Conservation (phyloP, 2,113 vertebrate species). For the Proteles cristata region DNA sequence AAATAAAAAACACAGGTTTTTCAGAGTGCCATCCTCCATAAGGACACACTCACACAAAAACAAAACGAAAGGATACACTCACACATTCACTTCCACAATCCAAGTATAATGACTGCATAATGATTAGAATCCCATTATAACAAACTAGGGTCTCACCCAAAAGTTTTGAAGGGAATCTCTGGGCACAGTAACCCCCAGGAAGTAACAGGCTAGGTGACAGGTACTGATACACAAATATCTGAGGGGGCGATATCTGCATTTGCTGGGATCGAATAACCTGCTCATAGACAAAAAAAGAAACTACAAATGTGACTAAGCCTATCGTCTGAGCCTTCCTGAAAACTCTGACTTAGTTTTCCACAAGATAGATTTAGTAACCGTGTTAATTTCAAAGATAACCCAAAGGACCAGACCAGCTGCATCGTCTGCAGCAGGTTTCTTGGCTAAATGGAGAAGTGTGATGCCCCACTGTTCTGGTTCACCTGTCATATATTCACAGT, state of each 20-base stretch:
- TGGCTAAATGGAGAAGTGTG: accelerated
- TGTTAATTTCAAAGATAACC: neutral
- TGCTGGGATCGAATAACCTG: neutral
- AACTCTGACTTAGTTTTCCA: neutral
- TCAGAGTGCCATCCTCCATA: neutral
- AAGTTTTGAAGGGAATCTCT: neutral
- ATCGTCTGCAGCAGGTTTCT: neutral
- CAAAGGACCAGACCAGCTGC: neutral
- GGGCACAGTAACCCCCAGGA: neutral
- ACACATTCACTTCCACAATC: neutral
- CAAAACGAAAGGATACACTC: neutral
- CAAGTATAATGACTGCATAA: neutral
- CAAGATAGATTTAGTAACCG: neutral
- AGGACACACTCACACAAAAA: neutral
- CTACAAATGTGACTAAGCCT: neutral
- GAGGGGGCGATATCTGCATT: neutral
- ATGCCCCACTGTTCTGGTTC: neutral
- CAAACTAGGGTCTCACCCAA: neutral
- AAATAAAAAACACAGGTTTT: neutral
- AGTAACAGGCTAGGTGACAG: neutral
- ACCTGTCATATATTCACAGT: neutral
- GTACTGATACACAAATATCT: neutral
- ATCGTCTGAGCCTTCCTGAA: conserved; percentile 24
- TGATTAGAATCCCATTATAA: neutral
- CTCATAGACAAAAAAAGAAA: neutral